Conservation (phyloP, 2,113 vertebrate species). For the Odocoileus hemionus region DNA sequence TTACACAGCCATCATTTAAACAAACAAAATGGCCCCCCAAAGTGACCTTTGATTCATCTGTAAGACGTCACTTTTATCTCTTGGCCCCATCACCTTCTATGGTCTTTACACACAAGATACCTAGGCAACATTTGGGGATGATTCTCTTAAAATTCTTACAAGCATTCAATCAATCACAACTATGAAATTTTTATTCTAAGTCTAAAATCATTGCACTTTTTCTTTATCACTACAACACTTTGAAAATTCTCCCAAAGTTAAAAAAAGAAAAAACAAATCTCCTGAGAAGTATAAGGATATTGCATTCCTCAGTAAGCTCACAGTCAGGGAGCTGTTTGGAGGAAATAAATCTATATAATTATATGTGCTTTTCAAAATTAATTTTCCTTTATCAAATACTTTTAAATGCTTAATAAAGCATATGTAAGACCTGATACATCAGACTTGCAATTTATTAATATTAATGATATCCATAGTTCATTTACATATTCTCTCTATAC, state of each 20-base stretch:
- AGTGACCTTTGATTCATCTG: neutral
- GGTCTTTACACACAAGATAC: neutral
- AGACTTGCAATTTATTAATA: neutral
- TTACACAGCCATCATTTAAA: neutral
- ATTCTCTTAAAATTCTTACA: neutral
- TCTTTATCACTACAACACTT: neutral
- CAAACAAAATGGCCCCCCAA: neutral
- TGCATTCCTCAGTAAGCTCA: neutral
- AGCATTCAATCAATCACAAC: neutral
- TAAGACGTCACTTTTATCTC: neutral
- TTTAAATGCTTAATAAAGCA: neutral
- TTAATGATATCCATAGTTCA: neutral
- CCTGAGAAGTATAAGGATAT: neutral
- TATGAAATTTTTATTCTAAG: neutral
- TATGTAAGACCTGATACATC: neutral
- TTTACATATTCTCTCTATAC: neutral
- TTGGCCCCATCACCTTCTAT: neutral
- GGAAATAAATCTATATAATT: neutral
- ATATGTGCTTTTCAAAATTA: neutral
- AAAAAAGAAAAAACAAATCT: neutral
- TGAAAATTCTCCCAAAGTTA: constrained; percentile 22
- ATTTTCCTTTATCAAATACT: neutral
- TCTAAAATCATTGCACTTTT: neutral
- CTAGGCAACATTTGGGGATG: neutral
- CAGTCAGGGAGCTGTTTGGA: neutral